These are phyloP conservation scores for Syritta pipiens DNA, from an alignment of 2,888 invertebrate genomes.

Conservation along the genomic window DNA sequence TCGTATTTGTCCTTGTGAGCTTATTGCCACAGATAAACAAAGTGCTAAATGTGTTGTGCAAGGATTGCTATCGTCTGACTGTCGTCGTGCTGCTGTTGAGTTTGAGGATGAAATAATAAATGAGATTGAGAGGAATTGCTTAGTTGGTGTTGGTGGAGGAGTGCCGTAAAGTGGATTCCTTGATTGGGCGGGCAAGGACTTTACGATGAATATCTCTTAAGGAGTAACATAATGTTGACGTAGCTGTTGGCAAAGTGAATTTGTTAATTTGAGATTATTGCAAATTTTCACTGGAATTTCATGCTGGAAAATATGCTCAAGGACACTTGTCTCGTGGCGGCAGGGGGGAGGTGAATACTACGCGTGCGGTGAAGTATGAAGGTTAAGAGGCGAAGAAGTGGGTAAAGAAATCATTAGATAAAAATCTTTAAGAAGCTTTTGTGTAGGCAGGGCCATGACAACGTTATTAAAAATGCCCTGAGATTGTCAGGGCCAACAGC, in stretches of 20 bases:
- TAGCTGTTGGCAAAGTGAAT: constrained; percentile 4
- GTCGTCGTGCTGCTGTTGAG: neutral
- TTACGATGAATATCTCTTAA: too few relatives aligned
- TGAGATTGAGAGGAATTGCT: constrained; percentile 34
- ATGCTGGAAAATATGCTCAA: too few relatives aligned
- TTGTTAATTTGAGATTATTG: constrained; percentile 21
- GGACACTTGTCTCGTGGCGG: neutral
- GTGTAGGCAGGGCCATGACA: too few relatives aligned
- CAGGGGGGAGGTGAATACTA: too few relatives aligned
- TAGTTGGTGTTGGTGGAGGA: neutral
- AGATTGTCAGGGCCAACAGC: too few relatives aligned
- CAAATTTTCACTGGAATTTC: neutral
- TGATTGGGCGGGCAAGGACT: neutral
- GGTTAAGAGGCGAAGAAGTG: too few relatives aligned
- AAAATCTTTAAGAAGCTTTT: too few relatives aligned
- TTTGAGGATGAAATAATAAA: constrained; percentile 55
- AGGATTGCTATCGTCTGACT: constrained; percentile 35
- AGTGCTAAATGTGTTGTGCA: constrained; percentile 56
- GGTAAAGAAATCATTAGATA: too few relatives aligned
- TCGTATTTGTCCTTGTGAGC: constrained; percentile 52
- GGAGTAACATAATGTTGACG: neutral
- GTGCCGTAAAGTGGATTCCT: constrained; percentile 1
- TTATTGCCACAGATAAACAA: constrained; percentile 63
- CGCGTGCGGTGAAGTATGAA: too few relatives aligned
- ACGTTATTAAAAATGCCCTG: too few relatives aligned